Base-by-base conservation (phyloP, 2,113 vertebrate species). In the Platichthys stellatus region DNA sequence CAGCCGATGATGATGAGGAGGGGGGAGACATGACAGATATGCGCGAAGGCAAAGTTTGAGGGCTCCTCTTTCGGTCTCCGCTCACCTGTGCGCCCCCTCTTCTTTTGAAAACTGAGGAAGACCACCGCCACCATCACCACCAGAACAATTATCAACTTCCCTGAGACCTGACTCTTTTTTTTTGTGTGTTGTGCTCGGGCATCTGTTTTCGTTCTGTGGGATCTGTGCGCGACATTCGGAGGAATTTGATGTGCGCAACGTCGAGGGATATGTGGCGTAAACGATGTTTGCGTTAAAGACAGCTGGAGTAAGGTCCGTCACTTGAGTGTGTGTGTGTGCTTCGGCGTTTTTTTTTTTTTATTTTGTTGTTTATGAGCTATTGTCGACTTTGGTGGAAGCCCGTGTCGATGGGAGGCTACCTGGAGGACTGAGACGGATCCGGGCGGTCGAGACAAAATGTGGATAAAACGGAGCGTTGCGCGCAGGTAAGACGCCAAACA, bases 381-480 rank as follows among this genome's bases (percentile, higher is more conserved):
- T 72, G 86, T 77, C 86, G 91, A 92, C 90, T 88, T 92, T 89
- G 92, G 84, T 80, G 92, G 88, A 91, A 90, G 86, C 80, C 78
- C 85, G 70, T 83, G 85, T 90, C 73, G 88, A 95, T 95, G 94
- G 93, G 90, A 92, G 93, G 91, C 83, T 87, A 92, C 88, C 91
- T 86, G 92, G 81, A 91, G 80, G 87, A 93, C 91, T 95, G 90
- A 94, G 88, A 83, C 88, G 89, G 91, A 88, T 89, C 91, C 86
- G 80, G 83, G 83, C 85, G 69, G 84, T 86, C 83, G 81, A 85
- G 80, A 89, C 6, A 91, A 93, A 87, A 95, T 95, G 94, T 94
- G 94, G 94, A 93, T 94, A 86, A 94, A 95, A 92, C 90, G 92
- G 86, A 92, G 91, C 82, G 88, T 92, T 78, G 86, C 90, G 83